Evolutionary conservation across 2,113 vertebrate species (phyloP).

Genomic region (Rhombomys opimus): DNA sequence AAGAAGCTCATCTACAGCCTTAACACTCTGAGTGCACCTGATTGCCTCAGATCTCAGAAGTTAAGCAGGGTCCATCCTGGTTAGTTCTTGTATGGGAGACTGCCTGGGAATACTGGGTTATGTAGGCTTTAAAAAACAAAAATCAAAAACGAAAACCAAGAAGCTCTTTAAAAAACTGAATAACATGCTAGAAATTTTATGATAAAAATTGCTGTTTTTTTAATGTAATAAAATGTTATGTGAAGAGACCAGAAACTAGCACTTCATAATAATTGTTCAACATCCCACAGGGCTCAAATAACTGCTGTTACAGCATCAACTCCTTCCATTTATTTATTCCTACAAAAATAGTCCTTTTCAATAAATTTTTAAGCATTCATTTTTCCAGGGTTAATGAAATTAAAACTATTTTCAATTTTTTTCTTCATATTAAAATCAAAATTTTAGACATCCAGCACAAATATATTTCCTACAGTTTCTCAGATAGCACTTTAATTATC

Average conservation of each 20-base stretch:
- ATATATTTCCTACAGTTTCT: too few species aligned
- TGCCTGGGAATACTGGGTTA: too few species aligned
- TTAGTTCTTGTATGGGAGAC: too few species aligned
- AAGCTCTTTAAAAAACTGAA: background rate
- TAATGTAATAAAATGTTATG: background rate
- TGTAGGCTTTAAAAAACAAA: background rate
- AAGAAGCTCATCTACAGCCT: background rate
- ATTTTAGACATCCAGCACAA: background rate
- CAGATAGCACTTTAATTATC: background rate
- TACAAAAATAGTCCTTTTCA: too few species aligned
- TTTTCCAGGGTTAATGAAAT: background rate
- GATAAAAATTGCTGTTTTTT: background rate
- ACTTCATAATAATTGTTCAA: too few species aligned
- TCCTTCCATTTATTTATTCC: background rate
- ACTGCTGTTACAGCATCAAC: too few species aligned
- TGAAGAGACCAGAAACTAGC: background rate
- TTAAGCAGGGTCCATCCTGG: too few species aligned
- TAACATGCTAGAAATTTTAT: background rate
- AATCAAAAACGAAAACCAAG: background rate
- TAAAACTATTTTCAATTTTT: background rate
- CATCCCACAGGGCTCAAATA: background rate
- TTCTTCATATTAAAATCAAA: background rate
- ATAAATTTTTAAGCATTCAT: background rate
- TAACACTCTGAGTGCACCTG: too few species aligned
- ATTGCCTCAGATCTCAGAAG: too few species aligned